A percentile compares a stretch with the other conserved stretches of the same genome.
phyloP scores from a whole-genome alignment of 1,140 invertebrate species.

The Drosophila bifasciata region DNA sequence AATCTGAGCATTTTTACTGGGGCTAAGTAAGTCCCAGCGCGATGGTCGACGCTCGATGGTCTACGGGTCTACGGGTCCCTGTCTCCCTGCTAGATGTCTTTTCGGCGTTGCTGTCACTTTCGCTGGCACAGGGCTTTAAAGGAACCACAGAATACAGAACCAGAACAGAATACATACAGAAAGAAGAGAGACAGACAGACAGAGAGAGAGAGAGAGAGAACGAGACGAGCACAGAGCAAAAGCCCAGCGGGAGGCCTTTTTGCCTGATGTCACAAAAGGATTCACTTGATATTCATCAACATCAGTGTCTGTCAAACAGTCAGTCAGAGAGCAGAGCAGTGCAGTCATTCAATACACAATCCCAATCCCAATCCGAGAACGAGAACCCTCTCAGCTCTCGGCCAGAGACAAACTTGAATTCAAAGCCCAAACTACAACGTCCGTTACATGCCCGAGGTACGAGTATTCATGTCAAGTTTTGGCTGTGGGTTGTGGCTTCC shows the following conservation, averaged over 20 bases:
- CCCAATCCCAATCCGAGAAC: constrained; percentile 17
- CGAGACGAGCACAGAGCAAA: constrained; percentile 21
- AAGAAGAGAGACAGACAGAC: background rate
- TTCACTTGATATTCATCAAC: constrained; percentile 84
- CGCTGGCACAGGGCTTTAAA: constrained; percentile 63
- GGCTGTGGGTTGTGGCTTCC: constrained; percentile 44
- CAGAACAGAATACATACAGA: constrained; percentile 4
- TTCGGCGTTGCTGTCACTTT: constrained; percentile 55
- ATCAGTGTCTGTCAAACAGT: constrained; percentile 83
- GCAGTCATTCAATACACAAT: constrained; percentile 67
- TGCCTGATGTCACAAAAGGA: constrained; percentile 83
- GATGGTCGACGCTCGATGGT: constrained; percentile 31
- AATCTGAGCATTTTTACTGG: constrained; percentile 73
- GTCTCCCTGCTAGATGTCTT: constrained; percentile 45
- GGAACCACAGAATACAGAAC: constrained; percentile 8
- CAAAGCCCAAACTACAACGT: constrained; percentile 55
- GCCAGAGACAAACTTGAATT: constrained; percentile 14
- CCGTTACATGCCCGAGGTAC: constrained; percentile 54
- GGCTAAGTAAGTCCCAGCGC: constrained; percentile 76
- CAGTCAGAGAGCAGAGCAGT: constrained; percentile 53
- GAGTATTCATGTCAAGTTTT: constrained; percentile 59
- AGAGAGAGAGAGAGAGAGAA: constrained; percentile 13
- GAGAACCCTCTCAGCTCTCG: constrained; percentile 10
- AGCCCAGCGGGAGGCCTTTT: constrained; percentile 75
- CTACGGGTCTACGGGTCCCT: background rate